A percentile compares a stretch with the other conserved stretches of the same genome.
Evolutionary conservation across 2,888 invertebrate genomes (phyloP).

Genomic region (Acanthosepion pharaonis): DNA sequence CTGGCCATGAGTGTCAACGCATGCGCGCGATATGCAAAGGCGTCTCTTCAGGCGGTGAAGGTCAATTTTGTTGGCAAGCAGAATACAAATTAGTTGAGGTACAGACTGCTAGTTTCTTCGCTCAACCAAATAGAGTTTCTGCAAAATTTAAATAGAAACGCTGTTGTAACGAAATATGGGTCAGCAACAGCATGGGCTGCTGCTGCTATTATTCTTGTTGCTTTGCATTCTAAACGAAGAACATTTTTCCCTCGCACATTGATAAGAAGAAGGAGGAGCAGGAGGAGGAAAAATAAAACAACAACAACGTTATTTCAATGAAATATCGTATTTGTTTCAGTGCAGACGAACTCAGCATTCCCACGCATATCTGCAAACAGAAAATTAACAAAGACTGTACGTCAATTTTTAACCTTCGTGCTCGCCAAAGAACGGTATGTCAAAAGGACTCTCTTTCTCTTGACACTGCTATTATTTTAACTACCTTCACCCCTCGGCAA

Average conservation of each 20-base stretch:
- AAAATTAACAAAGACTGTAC: neutral
- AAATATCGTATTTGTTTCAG: neutral
- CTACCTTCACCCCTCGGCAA: no score
- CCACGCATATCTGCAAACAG: neutral
- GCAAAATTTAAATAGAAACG: neutral
- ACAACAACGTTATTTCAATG: neutral
- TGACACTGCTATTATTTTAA: no score
- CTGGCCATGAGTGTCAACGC: neutral
- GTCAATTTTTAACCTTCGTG: neutral
- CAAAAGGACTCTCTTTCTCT: no score
- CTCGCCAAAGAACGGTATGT: no score
- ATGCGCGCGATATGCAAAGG: neutral
- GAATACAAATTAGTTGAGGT: neutral
- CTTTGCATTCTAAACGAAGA: neutral
- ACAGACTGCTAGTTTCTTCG: conserved; percentile 17
- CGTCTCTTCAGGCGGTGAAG: neutral
- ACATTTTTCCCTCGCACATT: neutral
- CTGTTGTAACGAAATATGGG: neutral
- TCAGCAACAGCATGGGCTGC: neutral
- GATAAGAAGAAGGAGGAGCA: neutral
- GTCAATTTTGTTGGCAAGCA: neutral
- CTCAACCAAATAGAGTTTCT: neutral
- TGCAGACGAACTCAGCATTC: neutral
- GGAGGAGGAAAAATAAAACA: neutral
- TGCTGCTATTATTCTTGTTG: neutral